These are phyloP conservation scores for Ochotona curzoniae DNA, from an alignment of 2,113 vertebrate genomes.

Conservation along the genomic window DNA sequence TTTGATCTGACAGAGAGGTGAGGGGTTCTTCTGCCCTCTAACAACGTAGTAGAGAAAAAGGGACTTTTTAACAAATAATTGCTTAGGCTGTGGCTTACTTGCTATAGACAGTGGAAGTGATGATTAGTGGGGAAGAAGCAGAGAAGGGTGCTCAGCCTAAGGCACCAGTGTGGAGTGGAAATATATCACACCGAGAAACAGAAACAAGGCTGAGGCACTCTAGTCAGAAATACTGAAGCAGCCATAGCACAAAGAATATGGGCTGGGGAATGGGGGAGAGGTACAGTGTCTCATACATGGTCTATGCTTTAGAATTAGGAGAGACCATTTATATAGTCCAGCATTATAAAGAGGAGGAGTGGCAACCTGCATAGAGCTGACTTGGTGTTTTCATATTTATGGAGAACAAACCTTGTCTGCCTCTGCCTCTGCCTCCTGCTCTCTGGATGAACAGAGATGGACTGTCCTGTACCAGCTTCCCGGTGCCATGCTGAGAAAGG, in stretches of 20 bases:
- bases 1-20: constrained; percentile 35
- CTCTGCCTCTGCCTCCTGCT: not conserved
- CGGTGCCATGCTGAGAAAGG: not conserved
- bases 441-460: not conserved
- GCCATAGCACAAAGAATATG: not conserved
- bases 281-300: not conserved
- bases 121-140: constrained; percentile 65
- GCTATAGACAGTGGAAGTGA: not conserved
- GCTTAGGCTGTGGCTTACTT: constrained; percentile 23
- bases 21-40: not conserved
- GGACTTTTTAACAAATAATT: constrained; percentile 35
- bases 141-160: constrained; percentile 45
- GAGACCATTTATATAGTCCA: not conserved
- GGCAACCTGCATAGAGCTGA: not conserved
- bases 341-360: not conserved
- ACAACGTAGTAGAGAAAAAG: not conserved
- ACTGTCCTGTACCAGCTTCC: not conserved
- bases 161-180: constrained; percentile 47
- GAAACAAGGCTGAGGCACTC: not conserved
- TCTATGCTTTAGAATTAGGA: not conserved
- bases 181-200: constrained; percentile 68
- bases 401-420: not conserved
- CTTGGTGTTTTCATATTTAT: not conserved
- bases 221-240: constrained; percentile 9
- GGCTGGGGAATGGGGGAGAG: accelerated